A percentile compares a stretch with the other conserved stretches of the same genome.
Evolutionary conservation across 2,888 invertebrate genomes (phyloP).

Genomic region (Caenorhabditis macrosperma): DNA sequence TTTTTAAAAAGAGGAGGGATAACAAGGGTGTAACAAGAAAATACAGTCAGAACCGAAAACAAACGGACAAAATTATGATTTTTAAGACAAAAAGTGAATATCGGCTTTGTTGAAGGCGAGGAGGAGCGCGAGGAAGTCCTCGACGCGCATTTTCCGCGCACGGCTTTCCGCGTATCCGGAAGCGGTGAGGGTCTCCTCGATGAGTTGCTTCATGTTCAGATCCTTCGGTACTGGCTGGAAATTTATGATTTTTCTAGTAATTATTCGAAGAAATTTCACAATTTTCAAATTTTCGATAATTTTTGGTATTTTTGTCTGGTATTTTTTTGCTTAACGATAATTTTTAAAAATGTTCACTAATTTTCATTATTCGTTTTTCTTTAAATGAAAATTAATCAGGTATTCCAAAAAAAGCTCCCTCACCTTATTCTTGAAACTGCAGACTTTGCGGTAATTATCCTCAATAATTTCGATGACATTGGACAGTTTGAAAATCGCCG

Average conservation of each 20-base stretch:
- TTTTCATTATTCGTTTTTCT: neutral
- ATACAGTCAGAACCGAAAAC: neutral
- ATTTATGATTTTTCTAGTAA: neutral
- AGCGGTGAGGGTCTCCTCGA: slow-evolving; percentile 86
- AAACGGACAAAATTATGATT: neutral
- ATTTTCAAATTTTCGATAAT: slow-evolving; percentile 1
- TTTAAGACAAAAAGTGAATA: slow-evolving; percentile 87
- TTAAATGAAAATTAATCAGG: no score
- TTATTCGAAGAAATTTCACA: neutral
- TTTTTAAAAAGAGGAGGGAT: neutral
- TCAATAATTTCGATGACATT: slow-evolving; percentile 86
- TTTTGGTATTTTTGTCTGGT: no score
- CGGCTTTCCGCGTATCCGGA: slow-evolving; percentile 87
- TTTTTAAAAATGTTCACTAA: neutral
- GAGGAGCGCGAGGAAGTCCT: slow-evolving; percentile 92
- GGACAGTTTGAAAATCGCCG: slow-evolving; percentile 89
- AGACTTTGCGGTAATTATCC: slow-evolving; percentile 92
- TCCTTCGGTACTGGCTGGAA: slow-evolving; percentile 87
- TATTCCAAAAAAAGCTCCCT: neutral
- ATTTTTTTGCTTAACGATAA: no score
- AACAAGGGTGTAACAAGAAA: slow-evolving; percentile 11
- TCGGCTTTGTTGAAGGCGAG: slow-evolving; percentile 92
- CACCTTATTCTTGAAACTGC: slow-evolving; percentile 90
- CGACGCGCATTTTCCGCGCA: slow-evolving; percentile 94
- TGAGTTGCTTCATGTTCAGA: slow-evolving; percentile 89